Percentiles rank a stretch among this genome's conserved stretches.
phyloP scores from a whole-genome alignment of 2,797 vertebrate species.

The Sebastes glaucus region DNA sequence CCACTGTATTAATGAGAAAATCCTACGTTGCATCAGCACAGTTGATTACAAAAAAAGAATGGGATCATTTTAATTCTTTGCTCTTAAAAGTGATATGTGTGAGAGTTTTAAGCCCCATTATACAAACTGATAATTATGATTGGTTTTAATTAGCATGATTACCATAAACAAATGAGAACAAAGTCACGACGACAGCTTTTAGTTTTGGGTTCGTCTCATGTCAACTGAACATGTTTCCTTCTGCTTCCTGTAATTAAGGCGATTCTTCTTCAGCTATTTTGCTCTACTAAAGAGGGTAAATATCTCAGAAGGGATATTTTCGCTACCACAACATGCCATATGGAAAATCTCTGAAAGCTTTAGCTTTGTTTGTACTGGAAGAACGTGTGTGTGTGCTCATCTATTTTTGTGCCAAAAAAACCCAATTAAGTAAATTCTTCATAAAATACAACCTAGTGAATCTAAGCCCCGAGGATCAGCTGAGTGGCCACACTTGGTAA shows the following conservation, averaged over 20 bases:
- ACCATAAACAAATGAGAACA: not conserved
- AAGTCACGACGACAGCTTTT: not conserved
- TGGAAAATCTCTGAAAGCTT: not conserved
- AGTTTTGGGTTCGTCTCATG: not conserved
- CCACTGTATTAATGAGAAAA: slow-evolving; percentile 48
- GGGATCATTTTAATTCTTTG: slow-evolving; percentile 16
- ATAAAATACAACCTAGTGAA: not conserved
- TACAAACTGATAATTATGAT: not conserved
- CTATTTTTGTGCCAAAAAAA: not conserved
- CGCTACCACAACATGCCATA: not conserved
- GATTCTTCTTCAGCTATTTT: not conserved
- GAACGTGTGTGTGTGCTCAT: not conserved
- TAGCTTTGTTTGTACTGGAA: not conserved
- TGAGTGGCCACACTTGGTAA: too few relatives aligned
- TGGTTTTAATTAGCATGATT: slow-evolving; percentile 27
- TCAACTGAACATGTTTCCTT: not conserved
- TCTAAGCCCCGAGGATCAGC: not conserved
- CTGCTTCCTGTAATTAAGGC: slow-evolving; percentile 9
- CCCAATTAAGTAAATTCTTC: not conserved
- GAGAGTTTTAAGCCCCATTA: slow-evolving; percentile 14
- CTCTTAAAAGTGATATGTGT: slow-evolving; percentile 26
- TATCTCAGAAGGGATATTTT: not conserved
- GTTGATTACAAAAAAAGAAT: slow-evolving; percentile 23
- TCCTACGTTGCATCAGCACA: not conserved
- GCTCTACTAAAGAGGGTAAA: slow-evolving; percentile 1